Base-by-base conservation (phyloP, 2,797 vertebrate genomes). In the Heterohyrax brucei region DNA sequence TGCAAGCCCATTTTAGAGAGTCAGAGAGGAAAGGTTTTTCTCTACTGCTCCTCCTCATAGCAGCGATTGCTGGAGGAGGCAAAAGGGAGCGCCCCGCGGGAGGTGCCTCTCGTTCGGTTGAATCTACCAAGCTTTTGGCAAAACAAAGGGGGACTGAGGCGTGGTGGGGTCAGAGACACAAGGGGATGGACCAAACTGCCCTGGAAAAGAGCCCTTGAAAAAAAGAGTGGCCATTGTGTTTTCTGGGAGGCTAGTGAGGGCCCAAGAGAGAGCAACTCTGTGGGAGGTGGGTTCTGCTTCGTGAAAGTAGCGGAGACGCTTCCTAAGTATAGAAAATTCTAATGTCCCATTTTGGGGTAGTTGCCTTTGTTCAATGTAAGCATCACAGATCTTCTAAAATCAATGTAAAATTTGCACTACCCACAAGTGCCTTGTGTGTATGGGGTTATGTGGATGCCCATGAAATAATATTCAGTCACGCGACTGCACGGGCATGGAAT, bases 201-300 rank as follows among this genome's bases (percentile, higher is more conserved):
- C 48, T 50, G 44, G 21, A 44, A 24, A 44, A 56, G 53, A 56
- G 53, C 30, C 50, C 48, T 62, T 44, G 21, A 14, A 12, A 75
- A 39, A 46, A 28, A 33, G 62, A 10, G 2, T 1, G 64, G n/a
- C 14, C 28, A 8, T 39, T 12, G 10, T 21, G 75, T 13, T 53
- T 46, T 72, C 59, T n/a, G n/a, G 92, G 59, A 68, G 62, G n/a
- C 33, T 53, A 18, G 26, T n/a, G 5, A 9, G 46, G 44, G 39
- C 88, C 10, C n/a, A 6, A 28, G 1, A 8, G 48, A 61, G 39
- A 44, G 48, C 8, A 1, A 8, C 10, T 1, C 13, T 21, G 26
- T 28, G 7, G 18, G 26, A 62, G 59, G 9, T 2, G 1, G 8
- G 0, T 28, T 39, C n/a, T 5, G 9, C 7, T 0, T 28, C 75